Conservation (phyloP, 2,888 invertebrate species). For the Panopea generosa region DNA sequence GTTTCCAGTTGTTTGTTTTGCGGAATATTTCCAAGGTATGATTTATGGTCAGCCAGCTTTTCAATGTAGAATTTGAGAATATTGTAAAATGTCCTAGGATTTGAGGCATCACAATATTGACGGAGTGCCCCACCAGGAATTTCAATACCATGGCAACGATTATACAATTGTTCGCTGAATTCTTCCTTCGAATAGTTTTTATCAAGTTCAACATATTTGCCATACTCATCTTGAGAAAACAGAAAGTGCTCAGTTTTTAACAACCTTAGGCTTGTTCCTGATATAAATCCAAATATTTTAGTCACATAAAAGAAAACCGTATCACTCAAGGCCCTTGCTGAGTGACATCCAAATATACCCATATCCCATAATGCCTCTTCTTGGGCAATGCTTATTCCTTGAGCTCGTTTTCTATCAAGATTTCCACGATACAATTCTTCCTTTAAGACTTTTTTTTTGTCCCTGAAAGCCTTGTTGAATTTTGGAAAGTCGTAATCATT, state of each 20-base stretch:
- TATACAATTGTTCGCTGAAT: neutral
- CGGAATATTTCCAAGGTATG: too few relatives aligned
- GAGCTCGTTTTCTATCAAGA: neutral
- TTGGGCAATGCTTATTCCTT: constrained; percentile 4
- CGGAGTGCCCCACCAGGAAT: constrained; percentile 6
- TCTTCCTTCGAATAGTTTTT: constrained; percentile 8
- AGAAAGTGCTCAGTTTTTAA: constrained; percentile 25
- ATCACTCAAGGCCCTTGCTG: constrained; percentile 23
- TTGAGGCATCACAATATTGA: constrained; percentile 30
- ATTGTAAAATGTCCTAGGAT: constrained; percentile 39
- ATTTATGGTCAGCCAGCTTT: too few relatives aligned
- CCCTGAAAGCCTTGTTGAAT: neutral
- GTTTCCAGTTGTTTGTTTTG: neutral
- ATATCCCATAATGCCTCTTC: constrained; percentile 34
- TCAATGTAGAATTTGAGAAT: constrained; percentile 28
- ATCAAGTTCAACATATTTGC: constrained; percentile 38
- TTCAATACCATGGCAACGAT: constrained; percentile 12
- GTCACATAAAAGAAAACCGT: constrained; percentile 36
- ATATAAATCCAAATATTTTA: constrained; percentile 39
- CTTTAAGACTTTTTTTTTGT: constrained; percentile 10
- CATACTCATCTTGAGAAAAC: constrained; percentile 34
- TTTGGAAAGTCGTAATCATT: constrained; percentile 17
- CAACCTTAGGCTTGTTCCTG: constrained; percentile 10
- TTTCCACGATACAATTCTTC: constrained; percentile 1
- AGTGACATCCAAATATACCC: constrained; percentile 22